Evolutionary conservation across 53 echinoderm and acorn worm species (phyloP), one percentile per base, ranked within the genome.

Genomic region (Holothuria scabra): DNA sequence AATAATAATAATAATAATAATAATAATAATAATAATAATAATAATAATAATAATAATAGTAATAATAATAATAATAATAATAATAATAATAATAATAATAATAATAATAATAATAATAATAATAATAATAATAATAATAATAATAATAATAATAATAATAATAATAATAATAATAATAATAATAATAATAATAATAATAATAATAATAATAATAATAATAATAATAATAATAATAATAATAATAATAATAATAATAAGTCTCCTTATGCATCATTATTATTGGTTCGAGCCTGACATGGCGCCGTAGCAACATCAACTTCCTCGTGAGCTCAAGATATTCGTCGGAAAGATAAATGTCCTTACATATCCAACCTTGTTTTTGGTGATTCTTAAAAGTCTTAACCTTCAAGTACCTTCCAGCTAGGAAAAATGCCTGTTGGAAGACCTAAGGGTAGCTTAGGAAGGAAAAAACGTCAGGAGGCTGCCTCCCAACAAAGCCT

Each of bases 21-120:
- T 60, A 60, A 22, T 60, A 60, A 22, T 60, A 60, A 22, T 60
- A 60, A 22, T 60, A 60, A 22, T 60, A 60, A 22, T 60, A 60
- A 22, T 60, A 60, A 22, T 60, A 60, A 22, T 60, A 60, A 22
- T 60, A 60, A 22, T 60, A 60, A 22, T 60, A 60, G 5, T 60
- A 60, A 22, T 60, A 60, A 22, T 60, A 60, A 22, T 60, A 60
- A 22, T 60, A 60, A 22, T 60, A 60, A 22, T 60, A 60, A 22
- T 60, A 60, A 22, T 60, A 60, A 22, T 60, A 60, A 22, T 60
- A 60, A 22, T 60, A 60, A 22, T 60, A 22, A 60, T 60, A 22
- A 60, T 60, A 22, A 60, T 60, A 22, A 60, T 60, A 22, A 60
- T 60, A 22, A 60, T 60, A 22, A 60, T 60, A 22, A 60, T 60